phyloP scores from a whole-genome alignment of 1,140 invertebrate genomes.

The Habropoda laboriosa region DNA sequence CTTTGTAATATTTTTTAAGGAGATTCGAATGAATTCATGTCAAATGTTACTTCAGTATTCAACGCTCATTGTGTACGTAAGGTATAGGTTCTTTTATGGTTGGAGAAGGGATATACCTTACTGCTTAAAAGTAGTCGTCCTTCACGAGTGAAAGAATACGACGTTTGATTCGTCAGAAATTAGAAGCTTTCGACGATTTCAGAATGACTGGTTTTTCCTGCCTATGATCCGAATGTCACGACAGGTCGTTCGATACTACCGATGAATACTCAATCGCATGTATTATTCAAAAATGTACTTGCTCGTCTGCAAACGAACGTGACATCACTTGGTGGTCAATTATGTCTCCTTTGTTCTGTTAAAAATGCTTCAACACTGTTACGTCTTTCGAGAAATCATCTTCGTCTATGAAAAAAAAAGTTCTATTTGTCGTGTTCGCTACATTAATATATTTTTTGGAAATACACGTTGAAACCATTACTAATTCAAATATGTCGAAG shows the following conservation, averaged over 20 bases:
- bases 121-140: background rate
- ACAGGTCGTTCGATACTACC: background rate
- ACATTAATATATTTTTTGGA: too few species aligned
- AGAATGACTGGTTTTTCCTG: background rate
- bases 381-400: background rate
- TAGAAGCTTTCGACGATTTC: background rate
- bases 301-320: background rate
- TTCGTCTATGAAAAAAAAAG: too few species aligned
- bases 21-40: too few species aligned
- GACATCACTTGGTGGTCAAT: slow-evolving; percentile 23
- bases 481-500: too few species aligned
- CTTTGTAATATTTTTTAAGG: too few species aligned
- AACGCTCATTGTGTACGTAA: background rate
- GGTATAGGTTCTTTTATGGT: too few species aligned
- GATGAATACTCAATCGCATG: slow-evolving; percentile 10
- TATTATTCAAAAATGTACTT: slow-evolving; percentile 13
- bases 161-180: background rate
- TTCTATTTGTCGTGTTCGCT: too few species aligned
- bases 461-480: too few species aligned
- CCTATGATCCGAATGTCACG: background rate
- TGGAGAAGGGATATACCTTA: background rate
- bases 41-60: too few species aligned
- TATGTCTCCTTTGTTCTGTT: background rate
- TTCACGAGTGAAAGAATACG: background rate
- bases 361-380: background rate